Percentiles rank a stretch among this genome's conserved stretches.
Evolutionary conservation across 2,888 invertebrate species (phyloP).

Genomic region (Ypsolopha scabrella): DNA sequence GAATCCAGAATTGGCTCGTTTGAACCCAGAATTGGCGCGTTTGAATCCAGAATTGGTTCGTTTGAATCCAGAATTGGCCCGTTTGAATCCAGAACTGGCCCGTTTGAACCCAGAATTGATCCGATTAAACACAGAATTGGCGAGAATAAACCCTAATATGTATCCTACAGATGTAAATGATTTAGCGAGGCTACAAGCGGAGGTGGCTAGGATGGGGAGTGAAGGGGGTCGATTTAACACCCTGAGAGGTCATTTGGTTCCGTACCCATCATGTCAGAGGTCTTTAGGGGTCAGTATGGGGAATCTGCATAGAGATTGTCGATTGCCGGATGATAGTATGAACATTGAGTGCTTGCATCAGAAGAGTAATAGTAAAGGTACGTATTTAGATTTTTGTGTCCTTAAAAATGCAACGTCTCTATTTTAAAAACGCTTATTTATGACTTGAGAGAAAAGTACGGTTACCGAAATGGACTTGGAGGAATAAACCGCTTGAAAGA

Average conservation of each 20-base stretch:
- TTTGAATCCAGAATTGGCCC: conserved; percentile 11
- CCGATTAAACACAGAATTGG: conserved; percentile 9
- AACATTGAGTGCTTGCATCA: conserved; percentile 52
- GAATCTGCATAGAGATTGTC: conserved; percentile 47
- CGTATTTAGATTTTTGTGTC: neutral
- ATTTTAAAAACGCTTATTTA: no score
- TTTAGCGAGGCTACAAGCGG: conserved; percentile 26
- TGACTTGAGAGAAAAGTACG: no score
- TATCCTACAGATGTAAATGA: conserved; percentile 24
- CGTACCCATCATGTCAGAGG: conserved; percentile 39
- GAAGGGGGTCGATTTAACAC: conserved; percentile 46
- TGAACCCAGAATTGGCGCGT: conserved; percentile 20
- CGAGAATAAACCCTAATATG: conserved; percentile 12
- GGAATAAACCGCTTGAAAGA: no score
- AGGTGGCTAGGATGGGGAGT: conserved; percentile 4
- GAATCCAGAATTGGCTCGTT: conserved; percentile 22
- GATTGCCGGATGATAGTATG: conserved; percentile 32
- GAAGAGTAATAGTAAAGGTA: conserved; percentile 54
- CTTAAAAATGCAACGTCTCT: neutral
- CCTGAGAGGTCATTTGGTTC: conserved; percentile 54
- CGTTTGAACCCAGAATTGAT: conserved; percentile 9
- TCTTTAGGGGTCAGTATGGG: conserved; percentile 43
- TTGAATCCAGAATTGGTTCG: conserved; percentile 19
- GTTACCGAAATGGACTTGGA: no score
- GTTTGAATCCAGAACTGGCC: conserved; percentile 10